Conservation (phyloP, 2,113 vertebrate species). For the Myrmophylax atrothorax region DNA sequence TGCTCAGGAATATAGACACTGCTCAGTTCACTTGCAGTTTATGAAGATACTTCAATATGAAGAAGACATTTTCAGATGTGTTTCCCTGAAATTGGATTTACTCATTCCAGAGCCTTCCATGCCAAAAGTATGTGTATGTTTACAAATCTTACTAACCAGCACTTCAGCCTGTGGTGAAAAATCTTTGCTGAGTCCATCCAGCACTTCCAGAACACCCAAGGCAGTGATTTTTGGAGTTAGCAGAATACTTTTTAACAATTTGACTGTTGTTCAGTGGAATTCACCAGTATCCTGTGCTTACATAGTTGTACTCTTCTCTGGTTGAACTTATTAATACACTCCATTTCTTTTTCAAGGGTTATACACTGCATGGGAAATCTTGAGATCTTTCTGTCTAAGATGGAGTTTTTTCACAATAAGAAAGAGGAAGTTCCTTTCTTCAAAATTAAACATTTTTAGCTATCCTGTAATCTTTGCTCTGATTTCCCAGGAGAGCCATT, state of each 20-base stretch:
- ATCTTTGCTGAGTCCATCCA: not conserved
- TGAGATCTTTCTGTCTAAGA: not conserved
- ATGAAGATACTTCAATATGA: not conserved
- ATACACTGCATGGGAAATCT: not conserved
- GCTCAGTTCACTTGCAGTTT: not conserved
- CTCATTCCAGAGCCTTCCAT: not conserved
- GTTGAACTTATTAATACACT: not conserved
- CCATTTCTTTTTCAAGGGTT: not conserved
- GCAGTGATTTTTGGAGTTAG: not conserved
- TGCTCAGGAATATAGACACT: not conserved
- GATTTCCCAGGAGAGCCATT: not conserved
- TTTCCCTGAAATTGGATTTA: not conserved
- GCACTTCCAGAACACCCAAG: not conserved
- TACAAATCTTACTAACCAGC: not conserved
- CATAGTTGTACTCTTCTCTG: not conserved
- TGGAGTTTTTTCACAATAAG: not conserved
- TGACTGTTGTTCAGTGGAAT: not conserved
- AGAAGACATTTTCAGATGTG: not conserved
- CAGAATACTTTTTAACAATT: not conserved
- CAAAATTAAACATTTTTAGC: not conserved
- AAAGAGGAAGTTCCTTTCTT: not conserved
- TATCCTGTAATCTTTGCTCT: not conserved
- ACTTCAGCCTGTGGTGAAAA: not conserved
- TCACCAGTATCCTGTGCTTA: not conserved
- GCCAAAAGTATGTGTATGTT: not conserved